Base-by-base conservation (phyloP, 2,797 vertebrate genomes). In the Eulemur albifrons region DNA sequence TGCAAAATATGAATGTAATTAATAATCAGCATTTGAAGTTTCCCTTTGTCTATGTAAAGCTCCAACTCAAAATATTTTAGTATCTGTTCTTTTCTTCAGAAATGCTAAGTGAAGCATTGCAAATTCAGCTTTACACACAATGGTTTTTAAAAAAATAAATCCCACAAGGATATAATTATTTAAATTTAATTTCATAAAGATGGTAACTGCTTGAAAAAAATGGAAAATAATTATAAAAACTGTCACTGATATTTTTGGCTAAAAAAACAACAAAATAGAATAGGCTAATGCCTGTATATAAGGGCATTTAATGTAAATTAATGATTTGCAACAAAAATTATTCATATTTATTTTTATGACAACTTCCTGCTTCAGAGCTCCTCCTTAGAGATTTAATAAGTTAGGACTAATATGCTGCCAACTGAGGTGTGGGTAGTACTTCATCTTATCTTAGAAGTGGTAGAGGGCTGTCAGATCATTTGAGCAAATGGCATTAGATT, bases 61-160 rank as follows among this genome's bases (percentile, higher is more conserved):
- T 96, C 43, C 25, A 93, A 61, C 81, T 95, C 93, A 91, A 98
- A 98, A 98, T 98, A 98, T 97, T 98, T 98, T 97, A 97, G 89
- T 97, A 95, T 94, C 32, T 79, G 79, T 97, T 93, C 18, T 80
- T 95, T 90, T 88, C 91, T 96, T 88, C 73, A 96, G 88, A 40
- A 84, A 72, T 93, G 90, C 69, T 96, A 98, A 98, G 97, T 97
- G 94, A 98, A 93, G 95, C 95, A 97, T 93, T 95, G 63, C 84
- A 97, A 98, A 98, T 97, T 95, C 96, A 92, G 76, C 81, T 89
- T 98, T 93, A 94, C 79, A 85, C 14, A 95, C 93, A 79, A 97
- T 48, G 2, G 54, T 81, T 97, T 98, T 95, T 77, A 2, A 73
- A 95, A 69, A 97, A 98, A 97, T 93, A 98, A 96, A 90, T 93